Percentiles rank a stretch among this genome's conserved stretches.
Conservation (phyloP, 2,113 vertebrate species). For the Acrocephalus arundinaceus region DNA sequence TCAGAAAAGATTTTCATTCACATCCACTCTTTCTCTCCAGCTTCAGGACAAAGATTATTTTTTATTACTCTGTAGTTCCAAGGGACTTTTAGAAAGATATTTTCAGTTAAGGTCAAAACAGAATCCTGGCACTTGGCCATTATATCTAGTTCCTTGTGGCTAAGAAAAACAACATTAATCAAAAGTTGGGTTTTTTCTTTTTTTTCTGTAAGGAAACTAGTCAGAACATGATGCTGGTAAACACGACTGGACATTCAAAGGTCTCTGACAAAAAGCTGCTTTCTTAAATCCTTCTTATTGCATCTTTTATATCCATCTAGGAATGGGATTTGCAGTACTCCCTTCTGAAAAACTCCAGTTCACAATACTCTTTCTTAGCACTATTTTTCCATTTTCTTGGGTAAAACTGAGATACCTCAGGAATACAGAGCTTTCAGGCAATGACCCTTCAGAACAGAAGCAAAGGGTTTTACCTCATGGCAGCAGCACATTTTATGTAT, state of each 20-base stretch:
- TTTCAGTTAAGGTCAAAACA: conserved; percentile 47
- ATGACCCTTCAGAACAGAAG: not conserved
- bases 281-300: conserved; percentile 41
- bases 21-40: not conserved
- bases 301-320: conserved; percentile 24
- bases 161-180: conserved; percentile 36
- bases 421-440: not conserved
- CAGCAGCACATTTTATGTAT: not conserved
- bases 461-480: not conserved
- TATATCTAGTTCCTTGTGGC: conserved; percentile 1
- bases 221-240: conserved; percentile 22
- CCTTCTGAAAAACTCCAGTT: not conserved
- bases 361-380: not conserved
- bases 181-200: not conserved
- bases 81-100: conserved; percentile 37
- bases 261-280: conserved; percentile 36
- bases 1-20: conserved; percentile 36
- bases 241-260: conserved; percentile 28
- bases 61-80: conserved; percentile 46
- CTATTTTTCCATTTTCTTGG: not conserved
- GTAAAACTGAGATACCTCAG: not conserved
- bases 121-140: conserved; percentile 36
- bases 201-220: not conserved
- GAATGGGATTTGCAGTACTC: conserved; percentile 16
- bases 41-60: conserved; percentile 45